Base-by-base conservation (phyloP, 2,888 invertebrate species). In the Drosophila maculinotata region DNA sequence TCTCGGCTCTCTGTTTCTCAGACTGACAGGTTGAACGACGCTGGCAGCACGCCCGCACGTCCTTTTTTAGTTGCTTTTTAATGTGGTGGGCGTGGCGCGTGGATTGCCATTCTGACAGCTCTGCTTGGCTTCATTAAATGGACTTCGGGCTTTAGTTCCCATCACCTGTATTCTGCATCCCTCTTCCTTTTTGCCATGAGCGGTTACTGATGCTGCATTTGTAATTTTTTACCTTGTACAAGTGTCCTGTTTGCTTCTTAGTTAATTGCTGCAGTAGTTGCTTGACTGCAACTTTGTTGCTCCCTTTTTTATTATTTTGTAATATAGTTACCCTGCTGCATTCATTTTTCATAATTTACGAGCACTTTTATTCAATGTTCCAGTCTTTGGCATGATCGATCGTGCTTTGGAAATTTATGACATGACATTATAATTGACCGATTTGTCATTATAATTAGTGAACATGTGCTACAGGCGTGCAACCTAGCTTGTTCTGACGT, bases 341-440 rank as follows among this genome's bases (percentile, higher is more conserved):
- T 47, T n/a, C 41, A 63, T 64, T 58, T 41, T 73, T 51, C 54
- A 63, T 69, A 51, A 87, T 80, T 80, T 83, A 87, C 66, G 78
- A 63, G 60, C 69, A 41, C 65, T 87, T 77, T 80, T 87, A 87
- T 84, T 83, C 82, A 87, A 85, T 87, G 74, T 81, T 72, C 79
- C 60, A 67, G 76, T 74, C 69, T 51, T 36, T 39, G 45, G 36
- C 31, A 66, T 85, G 83, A 84, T 87, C 82, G 86, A 84, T 87
- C 72, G 86, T 45, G 45, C 57, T 59, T 72, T 66, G 70, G 17
- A 73, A 77, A 85, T 85, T 84, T 87, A 87, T 70, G 85, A 82
- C 87, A 87, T 79, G 85, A 82, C 86, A 69, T 69, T 85, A 82
- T 84, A 84, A 84, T 84, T 84, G 82, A 82, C 75, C 87, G 87